phyloP scores from a whole-genome alignment of 2,888 invertebrate species.

The Acleris emargana region DNA sequence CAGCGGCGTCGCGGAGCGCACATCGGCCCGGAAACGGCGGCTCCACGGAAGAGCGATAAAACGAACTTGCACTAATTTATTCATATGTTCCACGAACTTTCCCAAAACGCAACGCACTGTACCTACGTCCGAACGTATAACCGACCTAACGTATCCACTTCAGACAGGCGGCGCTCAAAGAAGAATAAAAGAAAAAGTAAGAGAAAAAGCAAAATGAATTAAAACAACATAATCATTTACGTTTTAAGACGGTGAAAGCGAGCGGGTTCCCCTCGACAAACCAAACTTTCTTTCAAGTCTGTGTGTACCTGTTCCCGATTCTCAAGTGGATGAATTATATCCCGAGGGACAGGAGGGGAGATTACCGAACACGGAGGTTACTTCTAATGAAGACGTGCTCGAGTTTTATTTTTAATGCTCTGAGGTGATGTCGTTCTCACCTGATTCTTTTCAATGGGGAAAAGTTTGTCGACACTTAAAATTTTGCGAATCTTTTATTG shows the following conservation, averaged over 20 bases:
- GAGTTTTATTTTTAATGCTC: slow-evolving; percentile 71
- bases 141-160: slow-evolving; percentile 63
- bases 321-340: slow-evolving; percentile 82
- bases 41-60: slow-evolving; percentile 49
- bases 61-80: slow-evolving; percentile 57
- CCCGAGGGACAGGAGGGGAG: slow-evolving; percentile 75
- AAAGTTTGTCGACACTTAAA: slow-evolving; percentile 41
- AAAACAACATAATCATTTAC: slow-evolving; percentile 83
- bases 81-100: slow-evolving; percentile 52
- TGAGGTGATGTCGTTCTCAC: slow-evolving; percentile 71
- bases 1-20: slow-evolving; percentile 9
- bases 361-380: slow-evolving; percentile 63
- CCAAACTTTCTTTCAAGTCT: slow-evolving; percentile 81
- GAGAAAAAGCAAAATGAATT: slow-evolving; percentile 80
- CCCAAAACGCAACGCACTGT: slow-evolving; percentile 48
- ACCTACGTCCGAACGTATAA: slow-evolving; percentile 49
- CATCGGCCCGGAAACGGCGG: slow-evolving; percentile 32
- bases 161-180: slow-evolving; percentile 79
- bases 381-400: slow-evolving; percentile 77
- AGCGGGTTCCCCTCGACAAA: slow-evolving; percentile 75
- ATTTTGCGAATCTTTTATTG: slow-evolving; percentile 38
- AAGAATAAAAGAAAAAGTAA: slow-evolving; percentile 70
- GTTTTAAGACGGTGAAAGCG: slow-evolving; percentile 74
- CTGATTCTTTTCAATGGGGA: slow-evolving; percentile 47
- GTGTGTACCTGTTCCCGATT: slow-evolving; percentile 78